Base-by-base conservation (phyloP, 2,888 invertebrate genomes). In the Lasius fuliginosus region DNA sequence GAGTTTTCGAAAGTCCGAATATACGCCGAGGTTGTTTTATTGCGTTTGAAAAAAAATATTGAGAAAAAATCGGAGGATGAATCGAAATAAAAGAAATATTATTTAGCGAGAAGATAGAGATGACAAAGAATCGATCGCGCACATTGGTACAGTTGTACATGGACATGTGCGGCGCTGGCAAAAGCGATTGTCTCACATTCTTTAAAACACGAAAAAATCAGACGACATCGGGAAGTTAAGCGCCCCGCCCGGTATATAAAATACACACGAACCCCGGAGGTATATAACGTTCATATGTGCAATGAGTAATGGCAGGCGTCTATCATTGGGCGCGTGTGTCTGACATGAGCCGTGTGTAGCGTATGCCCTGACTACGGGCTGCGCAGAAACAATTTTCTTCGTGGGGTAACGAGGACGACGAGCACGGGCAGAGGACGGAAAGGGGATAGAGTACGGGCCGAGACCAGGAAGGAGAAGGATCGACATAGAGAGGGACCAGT, bases 231-330 rank as follows among this genome's bases (percentile, higher is more conserved):
- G 53, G 8, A 53, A 53, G 79, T 74, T 74, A 60, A 64, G 68
- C 69, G 74, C 33, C 27, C 60, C 46, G 71, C 74, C 76, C 58
- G 74, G 71, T 82, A 86, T 68, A 88, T 82, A 84, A 65, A 42
- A 75, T 60, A 81, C 56, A 81, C 27, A 36, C 74, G 33, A 60
- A 46, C 60, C 18, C 58, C 60, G 46, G 36, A n/a, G 18, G 75
- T 81, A 81, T 12, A 81, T 81, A 84, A 53, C 83, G 83, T 90
- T 86, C 86, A 86, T 88, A 91, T 84, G 82, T 85, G 85, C 89
- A 86, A 89, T 92, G 93, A 92, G 86, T 92, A 93, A 92, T 90
- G 91, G 92, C 90, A 90, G 85, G 88, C 89, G 92, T 93, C 92
- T 87, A 90, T 93, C 92, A 92, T 92, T 74, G 84, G 73, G 77